Base-by-base conservation (phyloP, 2,113 vertebrate species). In the Synchiropus splendidus region DNA sequence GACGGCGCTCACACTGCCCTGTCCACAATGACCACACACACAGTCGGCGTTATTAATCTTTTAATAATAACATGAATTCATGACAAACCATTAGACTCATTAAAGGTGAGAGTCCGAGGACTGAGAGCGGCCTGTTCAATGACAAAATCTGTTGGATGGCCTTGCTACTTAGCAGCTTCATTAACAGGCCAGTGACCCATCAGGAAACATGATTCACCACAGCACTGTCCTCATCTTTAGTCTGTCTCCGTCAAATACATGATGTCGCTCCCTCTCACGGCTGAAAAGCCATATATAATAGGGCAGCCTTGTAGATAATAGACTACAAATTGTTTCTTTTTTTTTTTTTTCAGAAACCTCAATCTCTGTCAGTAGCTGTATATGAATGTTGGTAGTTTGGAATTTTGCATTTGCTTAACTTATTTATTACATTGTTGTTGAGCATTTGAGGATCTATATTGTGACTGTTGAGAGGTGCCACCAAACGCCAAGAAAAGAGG, bases 261-360 rank as follows among this genome's bases (percentile, higher is more conserved):
- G 4, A 27, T 36, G 45, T 42, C 45, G 42, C 58, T 41, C 17
- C 12, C 37, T 44, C 46, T 18, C 51, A 54, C 56, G 41, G 48
- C 49, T 16, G 15, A 48, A 42, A 51, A 39, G 51, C 48, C 48
- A 72, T 61, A n/a, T n/a, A n/a, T 65, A 41, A 39, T 37, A 48
- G 36, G 42, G 12, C 5, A 16, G 36, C 15, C 8, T 5, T 27
- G 21, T 27, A 4, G 21, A 4, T 27, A 27, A n/a, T n/a, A n/a
- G n/a, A n/a, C n/a, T n/a, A n/a, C n/a, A n/a, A n/a, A n/a, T n/a
- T n/a, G n/a, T n/a, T n/a, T n/a, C n/a, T n/a, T n/a, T n/a, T n/a
- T n/a, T n/a, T n/a, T n/a, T n/a, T n/a, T n/a, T n/a, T n/a, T n/a
- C n/a, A n/a, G n/a, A n/a, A n/a, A n/a, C n/a, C n/a, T n/a, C n/a